These are phyloP conservation scores for Eleutherodactylus coqui DNA, from an alignment of 2,797 vertebrate species.

Conservation along the genomic window DNA sequence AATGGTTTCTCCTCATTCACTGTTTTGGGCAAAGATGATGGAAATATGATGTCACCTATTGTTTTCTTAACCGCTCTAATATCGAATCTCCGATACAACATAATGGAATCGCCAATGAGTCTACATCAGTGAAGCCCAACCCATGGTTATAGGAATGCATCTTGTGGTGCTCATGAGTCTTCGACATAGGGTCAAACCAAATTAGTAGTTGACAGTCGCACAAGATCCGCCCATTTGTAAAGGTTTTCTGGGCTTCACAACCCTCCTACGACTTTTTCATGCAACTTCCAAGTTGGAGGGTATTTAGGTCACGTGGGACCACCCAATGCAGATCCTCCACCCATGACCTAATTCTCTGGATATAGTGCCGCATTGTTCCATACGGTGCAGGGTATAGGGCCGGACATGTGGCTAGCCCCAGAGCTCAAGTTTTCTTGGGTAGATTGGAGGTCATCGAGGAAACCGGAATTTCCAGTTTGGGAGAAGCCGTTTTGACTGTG, in stretches of 20 bases:
- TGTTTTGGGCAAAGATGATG: background rate
- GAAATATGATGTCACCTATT: background rate
- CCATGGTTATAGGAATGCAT: too few species aligned
- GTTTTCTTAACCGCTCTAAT: background rate
- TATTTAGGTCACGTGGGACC: background rate
- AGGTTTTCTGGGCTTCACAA: background rate
- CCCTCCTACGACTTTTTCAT: background rate
- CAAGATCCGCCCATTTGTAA: background rate
- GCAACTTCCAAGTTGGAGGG: background rate
- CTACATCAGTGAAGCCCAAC: background rate
- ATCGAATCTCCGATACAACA: background rate
- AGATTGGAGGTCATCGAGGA: conserved; percentile 35
- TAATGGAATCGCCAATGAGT: background rate
- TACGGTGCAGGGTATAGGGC: background rate
- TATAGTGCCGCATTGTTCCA: background rate
- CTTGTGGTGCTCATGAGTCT: background rate
- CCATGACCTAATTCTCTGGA: background rate
- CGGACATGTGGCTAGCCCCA: conserved; percentile 17
- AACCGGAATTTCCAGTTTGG: conserved; percentile 58
- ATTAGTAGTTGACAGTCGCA: background rate
- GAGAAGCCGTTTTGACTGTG: background rate
- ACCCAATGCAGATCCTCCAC: background rate
- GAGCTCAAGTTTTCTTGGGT: conserved; percentile 26
- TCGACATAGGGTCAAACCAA: background rate
- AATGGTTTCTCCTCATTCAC: background rate